Evolutionary conservation across 2,113 vertebrate genomes (phyloP).

Genomic region (Ginglymostoma cirratum): DNA sequence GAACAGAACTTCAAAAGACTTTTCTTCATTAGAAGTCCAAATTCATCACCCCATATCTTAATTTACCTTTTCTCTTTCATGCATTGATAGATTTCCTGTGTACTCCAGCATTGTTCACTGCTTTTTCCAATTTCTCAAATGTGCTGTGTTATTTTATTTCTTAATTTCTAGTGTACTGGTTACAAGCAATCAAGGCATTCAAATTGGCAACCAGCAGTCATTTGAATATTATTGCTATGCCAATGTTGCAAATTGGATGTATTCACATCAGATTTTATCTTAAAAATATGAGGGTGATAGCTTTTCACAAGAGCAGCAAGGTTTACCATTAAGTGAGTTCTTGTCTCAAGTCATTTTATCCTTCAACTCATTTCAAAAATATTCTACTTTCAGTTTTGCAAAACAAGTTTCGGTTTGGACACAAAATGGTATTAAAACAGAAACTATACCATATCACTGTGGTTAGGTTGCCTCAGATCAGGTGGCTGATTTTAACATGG

Average conservation of each 20-base stretch:
- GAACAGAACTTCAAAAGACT: not conserved
- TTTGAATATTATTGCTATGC: not conserved
- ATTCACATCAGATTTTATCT: not conserved
- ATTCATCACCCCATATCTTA: not conserved
- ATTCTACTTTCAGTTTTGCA: not conserved
- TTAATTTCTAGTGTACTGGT: not conserved
- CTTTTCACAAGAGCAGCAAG: not conserved
- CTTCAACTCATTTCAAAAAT: not conserved
- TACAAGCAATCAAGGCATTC: not conserved
- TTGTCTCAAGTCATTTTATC: not conserved
- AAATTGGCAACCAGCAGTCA: not conserved
- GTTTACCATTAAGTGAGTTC: not conserved
- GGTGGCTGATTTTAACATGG: not conserved
- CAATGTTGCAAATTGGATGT: not conserved
- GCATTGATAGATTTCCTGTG: not conserved
- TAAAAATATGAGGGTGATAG: not conserved
- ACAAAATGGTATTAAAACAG: not conserved
- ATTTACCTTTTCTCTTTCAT: not conserved
- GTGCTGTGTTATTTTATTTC: not conserved
- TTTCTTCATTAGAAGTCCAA: not conserved
- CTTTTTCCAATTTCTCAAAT: not conserved
- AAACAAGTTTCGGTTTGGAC: not conserved
- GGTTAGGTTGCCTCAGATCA: not conserved
- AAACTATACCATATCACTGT: not conserved
- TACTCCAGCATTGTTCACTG: not conserved